phyloP scores from a whole-genome alignment of 1,140 invertebrate species.

The Archegozetes longisetosus region DNA sequence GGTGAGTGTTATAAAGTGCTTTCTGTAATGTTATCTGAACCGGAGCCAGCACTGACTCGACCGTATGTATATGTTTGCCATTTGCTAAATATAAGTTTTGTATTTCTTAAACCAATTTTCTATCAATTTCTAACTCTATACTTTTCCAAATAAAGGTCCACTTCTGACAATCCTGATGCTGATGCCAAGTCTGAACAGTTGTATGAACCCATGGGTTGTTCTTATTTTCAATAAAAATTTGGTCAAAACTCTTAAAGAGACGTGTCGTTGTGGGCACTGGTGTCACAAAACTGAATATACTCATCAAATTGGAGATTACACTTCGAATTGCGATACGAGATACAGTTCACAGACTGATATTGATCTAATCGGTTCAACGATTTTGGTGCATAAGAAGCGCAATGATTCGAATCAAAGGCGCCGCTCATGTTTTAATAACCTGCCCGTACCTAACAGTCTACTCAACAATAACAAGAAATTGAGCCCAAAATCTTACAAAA shows the following conservation, averaged over 20 bases:
- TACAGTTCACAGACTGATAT: not conserved
- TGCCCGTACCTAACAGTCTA: not conserved
- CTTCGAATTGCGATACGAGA: not conserved
- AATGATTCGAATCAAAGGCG: not conserved
- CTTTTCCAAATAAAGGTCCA: not conserved
- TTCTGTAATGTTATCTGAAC: no score
- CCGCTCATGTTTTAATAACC: not conserved
- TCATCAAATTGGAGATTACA: not conserved
- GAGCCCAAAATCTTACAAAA: no score
- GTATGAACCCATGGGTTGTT: slow-evolving; percentile 34
- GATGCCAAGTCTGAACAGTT: slow-evolving; percentile 34
- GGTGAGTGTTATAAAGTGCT: no score
- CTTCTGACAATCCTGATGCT: slow-evolving; percentile 27
- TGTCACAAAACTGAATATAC: not conserved
- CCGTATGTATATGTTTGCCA: no score
- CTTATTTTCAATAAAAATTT: slow-evolving; percentile 28
- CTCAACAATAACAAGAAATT: no score
- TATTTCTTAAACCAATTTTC: not conserved
- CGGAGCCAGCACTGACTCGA: no score
- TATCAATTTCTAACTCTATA: not conserved
- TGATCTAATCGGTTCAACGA: not conserved
- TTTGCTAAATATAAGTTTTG: no score
- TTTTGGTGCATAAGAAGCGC: not conserved
- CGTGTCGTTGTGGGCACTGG: not conserved
- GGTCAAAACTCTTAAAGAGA: not conserved